phyloP scores from a whole-genome alignment of 2,113 vertebrate genomes.

The Shinisaurus crocodilurus region DNA sequence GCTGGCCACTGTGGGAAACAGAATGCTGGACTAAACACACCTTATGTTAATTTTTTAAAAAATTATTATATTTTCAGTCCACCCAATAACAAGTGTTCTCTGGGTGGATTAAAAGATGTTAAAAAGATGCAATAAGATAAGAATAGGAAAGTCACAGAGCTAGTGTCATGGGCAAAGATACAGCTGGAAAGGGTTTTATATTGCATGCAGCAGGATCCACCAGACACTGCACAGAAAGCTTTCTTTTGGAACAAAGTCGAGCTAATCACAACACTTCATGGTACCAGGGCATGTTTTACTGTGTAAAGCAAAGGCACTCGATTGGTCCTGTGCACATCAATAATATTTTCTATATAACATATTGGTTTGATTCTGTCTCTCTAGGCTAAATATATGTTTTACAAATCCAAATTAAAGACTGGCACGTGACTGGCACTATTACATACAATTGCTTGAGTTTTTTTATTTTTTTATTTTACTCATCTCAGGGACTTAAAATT shows the following conservation, averaged over 20 bases:
- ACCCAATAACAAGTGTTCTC: too few species aligned
- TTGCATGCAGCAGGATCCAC: background rate
- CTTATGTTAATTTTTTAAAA: too few species aligned
- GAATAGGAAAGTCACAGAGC: background rate
- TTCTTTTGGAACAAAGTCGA: background rate
- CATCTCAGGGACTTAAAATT: background rate
- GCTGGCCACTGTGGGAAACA: background rate
- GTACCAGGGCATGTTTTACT: background rate
- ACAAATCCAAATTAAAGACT: background rate
- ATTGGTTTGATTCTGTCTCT: background rate
- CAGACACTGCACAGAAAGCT: background rate
- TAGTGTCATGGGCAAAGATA: background rate
- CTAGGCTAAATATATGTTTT: background rate
- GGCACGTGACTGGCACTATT: background rate
- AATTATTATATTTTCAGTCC: too few species aligned
- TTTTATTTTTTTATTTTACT: background rate
- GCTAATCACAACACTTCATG: background rate
- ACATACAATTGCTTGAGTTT: background rate
- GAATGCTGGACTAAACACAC: background rate
- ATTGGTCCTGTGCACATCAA: background rate
- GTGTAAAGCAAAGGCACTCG: background rate
- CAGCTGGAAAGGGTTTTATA: background rate
- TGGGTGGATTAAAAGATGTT: background rate
- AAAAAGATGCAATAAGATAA: background rate
- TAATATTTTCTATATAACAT: background rate